Conservation (phyloP, 2,888 invertebrate species). For the Ormyrus pomaceus region DNA sequence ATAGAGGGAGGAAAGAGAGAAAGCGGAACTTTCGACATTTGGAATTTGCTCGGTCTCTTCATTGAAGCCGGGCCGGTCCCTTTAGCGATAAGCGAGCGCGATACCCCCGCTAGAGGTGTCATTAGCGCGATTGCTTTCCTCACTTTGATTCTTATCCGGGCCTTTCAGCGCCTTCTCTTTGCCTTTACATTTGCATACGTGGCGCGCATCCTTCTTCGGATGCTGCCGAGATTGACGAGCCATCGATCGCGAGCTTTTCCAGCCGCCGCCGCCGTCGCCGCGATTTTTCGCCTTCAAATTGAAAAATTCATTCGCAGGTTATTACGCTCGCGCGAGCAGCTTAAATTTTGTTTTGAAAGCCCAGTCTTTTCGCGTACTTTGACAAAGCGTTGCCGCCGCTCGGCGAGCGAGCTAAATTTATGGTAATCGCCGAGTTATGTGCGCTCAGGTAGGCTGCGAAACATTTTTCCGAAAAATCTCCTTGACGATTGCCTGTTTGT, state of each 20-base stretch:
- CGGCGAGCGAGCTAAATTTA: not conserved
- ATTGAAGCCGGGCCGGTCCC: constrained; percentile 26
- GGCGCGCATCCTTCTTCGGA: not conserved
- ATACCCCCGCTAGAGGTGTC: constrained; percentile 51
- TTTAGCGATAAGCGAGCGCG: constrained; percentile 49
- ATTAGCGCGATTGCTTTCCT: constrained; percentile 58
- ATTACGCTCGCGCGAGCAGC: constrained; percentile 2
- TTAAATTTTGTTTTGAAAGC: constrained; percentile 8
- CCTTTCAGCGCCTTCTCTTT: not conserved
- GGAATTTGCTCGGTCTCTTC: constrained; percentile 43
- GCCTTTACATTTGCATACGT: constrained; percentile 2
- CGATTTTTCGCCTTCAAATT: constrained; percentile 40
- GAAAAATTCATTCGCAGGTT: constrained; percentile 34
- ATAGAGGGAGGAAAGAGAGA: constrained; percentile 42
- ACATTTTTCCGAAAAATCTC: no score
- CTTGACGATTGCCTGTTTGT: no score
- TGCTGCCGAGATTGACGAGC: constrained; percentile 32
- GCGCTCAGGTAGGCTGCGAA: no score
- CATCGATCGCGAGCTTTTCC: constrained; percentile 27
- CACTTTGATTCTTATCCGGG: constrained; percentile 55
- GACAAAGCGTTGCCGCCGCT: not conserved
- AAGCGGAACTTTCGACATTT: constrained; percentile 47
- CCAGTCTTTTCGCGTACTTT: not conserved
- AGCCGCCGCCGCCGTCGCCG: not conserved
- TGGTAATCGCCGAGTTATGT: no score